Conservation (phyloP, 2,113 vertebrate genomes). For the Acanthochromis polyacanthus region DNA sequence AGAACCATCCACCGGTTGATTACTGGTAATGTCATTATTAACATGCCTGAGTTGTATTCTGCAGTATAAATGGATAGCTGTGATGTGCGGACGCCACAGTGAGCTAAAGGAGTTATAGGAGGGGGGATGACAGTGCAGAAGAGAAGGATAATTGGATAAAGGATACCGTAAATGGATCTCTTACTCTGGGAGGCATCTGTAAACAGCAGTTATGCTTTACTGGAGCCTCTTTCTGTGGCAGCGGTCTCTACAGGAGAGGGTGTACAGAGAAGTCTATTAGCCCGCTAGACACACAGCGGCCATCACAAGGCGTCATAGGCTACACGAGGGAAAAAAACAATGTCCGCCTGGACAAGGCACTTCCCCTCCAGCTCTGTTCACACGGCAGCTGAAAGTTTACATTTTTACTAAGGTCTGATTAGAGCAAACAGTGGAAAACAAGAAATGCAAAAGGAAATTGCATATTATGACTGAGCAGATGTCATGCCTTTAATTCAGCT, state of each 20-base stretch:
- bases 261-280: constrained; percentile 85
- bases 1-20: too few relatives aligned
- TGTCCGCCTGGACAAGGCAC: constrained; percentile 27
- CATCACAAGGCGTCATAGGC: constrained; percentile 50
- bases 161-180: constrained; percentile 82
- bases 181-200: constrained; percentile 87
- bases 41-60: background rate
- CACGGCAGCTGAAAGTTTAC: background rate
- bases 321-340: constrained; percentile 31
- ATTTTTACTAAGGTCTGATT: too few relatives aligned
- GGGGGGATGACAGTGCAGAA: constrained; percentile 75
- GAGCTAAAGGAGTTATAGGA: constrained; percentile 43
- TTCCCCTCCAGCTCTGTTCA: constrained; percentile 30
- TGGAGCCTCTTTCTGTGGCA: constrained; percentile 85
- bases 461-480: too few relatives aligned
- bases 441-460: too few relatives aligned
- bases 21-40: background rate
- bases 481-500: too few relatives aligned
- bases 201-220: constrained; percentile 87
- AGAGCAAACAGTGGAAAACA: too few relatives aligned
- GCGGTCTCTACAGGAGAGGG: constrained; percentile 84
- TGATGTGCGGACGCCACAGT: constrained; percentile 39
- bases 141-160: constrained; percentile 82
- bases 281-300: constrained; percentile 57
- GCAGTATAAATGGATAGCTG: constrained; percentile 30